Base-by-base conservation (phyloP, 2,797 vertebrate species). In the Microtus obscurus region DNA sequence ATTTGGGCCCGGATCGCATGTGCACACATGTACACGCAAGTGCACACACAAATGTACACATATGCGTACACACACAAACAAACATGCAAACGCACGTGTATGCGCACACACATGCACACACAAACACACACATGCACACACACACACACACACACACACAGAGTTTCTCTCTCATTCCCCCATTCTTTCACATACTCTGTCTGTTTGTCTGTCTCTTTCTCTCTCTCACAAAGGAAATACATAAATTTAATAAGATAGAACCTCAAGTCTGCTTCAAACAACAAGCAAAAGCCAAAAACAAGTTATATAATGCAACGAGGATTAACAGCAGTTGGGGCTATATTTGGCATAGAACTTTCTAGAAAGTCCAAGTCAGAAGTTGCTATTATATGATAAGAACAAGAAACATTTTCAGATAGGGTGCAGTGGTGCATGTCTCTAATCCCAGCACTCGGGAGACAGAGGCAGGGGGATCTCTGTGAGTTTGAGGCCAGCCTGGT, bases 311-410 rank as follows among this genome's bases (percentile, higher is more conserved):
- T 59, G 40, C 34, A 87, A 37, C 4, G 67, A 81, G 43, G 25
- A 56, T 10, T 40, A 73, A 10, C 0, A 67, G 61, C 78, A 69
- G 25, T 69, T 48, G 16, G 16, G 16, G 11, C 91, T 65, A 71
- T 48, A 43, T 67, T 96, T 69, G 83, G n/a, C 78, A 51, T 21
- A 51, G 37, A 81, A 31, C 21, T 93, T 86, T 87, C 74, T 89
- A 82, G 63, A 78, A 86, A 88, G 77, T 86, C 53, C 45, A 61
- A 80, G 81, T 81, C 85, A 94, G 90, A 94, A 94, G 88, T 65
- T 73, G 67, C 61, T 93, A 76, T 89, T 67, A 56, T 45, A 27
- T 61, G 61, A 81, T 43, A 87, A 23, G 31, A 92, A 59, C 56
- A 63, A 90, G 74, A 86, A 88, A 29, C 2, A 7, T 69, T 77